Base-by-base conservation (phyloP, 1,140 invertebrate species). In the Oryzaephilus surinamensis region DNA sequence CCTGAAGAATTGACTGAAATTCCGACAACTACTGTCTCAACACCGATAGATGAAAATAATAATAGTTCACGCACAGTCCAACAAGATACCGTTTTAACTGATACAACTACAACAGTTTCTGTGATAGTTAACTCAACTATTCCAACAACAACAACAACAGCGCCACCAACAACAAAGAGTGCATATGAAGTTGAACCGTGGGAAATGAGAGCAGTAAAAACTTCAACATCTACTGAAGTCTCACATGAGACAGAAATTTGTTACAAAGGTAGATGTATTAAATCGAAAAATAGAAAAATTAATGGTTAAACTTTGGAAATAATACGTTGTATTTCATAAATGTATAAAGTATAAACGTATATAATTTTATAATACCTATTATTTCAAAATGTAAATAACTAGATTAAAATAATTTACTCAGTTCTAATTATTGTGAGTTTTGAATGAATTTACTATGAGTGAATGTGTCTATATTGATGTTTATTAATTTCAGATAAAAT, bases 211-310 rank as follows among this genome's bases (percentile, higher is more conserved):
- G 38, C 74, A 3, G 54, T 80, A 7, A 71, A 76, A 43, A 82
- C 82, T 1, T 50, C 50, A 1, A 83, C 81, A 29, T 84, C 82
- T 1, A 82, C 80, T 0, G 81, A 84, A 64, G 71, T 86, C 19
- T 84, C 83, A 6, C 78, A 85, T 43, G 83, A 86, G 71, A 86
- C 83, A 12, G 84, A 88, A 64, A 88, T 88, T 30, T 88, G 84
- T 52, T 88, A 81, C 56, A 75, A 80, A 52, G 84, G 84, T 12
- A 76, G 78, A 48, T 88, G 84, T 57, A 75, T 87, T 33, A 84
- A 85, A 64, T 81, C 80, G 6, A 77, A 66, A 47, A 55, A 61
- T 14, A 51, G 34, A 35, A 47, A 37, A 17, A n/a, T n/a, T n/a
- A n/a, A n/a, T n/a, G n/a, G n/a, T n/a, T n/a, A n/a, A n/a, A n/a